Evolutionary conservation across 2,113 vertebrate species (phyloP).

Genomic region (Ptyas mucosa): DNA sequence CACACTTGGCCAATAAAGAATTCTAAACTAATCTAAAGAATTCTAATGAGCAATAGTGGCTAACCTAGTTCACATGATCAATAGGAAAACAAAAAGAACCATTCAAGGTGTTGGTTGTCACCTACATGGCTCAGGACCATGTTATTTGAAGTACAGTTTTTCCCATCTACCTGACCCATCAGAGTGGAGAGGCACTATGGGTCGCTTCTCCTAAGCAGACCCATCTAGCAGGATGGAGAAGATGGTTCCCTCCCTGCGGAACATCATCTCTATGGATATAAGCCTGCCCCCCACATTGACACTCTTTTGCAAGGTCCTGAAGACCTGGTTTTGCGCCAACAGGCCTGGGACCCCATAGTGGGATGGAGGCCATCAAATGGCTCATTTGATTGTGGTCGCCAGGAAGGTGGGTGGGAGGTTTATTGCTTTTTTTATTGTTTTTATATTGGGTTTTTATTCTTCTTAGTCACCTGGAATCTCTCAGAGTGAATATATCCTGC

Average conservation of each 20-base stretch:
- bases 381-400: background rate
- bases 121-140: background rate
- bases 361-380: background rate
- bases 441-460: background rate
- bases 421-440: background rate
- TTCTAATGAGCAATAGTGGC: background rate
- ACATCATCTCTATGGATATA: background rate
- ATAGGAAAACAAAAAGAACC: background rate
- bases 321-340: background rate
- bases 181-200: no score
- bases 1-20: no score
- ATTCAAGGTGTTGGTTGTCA: background rate
- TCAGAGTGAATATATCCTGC: background rate
- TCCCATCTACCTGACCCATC: background rate
- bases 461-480: background rate
- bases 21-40: background rate
- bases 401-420: rapidly evolving
- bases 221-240: no score
- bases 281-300: background rate
- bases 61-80: background rate
- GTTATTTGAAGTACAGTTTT: background rate
- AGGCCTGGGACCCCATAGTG: background rate
- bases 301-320: background rate
- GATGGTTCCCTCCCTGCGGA: no score
- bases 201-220: no score